Percentiles rank a stretch among this genome's conserved stretches.
Evolutionary conservation across 2,113 vertebrate genomes (phyloP).

Genomic region (Todiramphus chloris): DNA sequence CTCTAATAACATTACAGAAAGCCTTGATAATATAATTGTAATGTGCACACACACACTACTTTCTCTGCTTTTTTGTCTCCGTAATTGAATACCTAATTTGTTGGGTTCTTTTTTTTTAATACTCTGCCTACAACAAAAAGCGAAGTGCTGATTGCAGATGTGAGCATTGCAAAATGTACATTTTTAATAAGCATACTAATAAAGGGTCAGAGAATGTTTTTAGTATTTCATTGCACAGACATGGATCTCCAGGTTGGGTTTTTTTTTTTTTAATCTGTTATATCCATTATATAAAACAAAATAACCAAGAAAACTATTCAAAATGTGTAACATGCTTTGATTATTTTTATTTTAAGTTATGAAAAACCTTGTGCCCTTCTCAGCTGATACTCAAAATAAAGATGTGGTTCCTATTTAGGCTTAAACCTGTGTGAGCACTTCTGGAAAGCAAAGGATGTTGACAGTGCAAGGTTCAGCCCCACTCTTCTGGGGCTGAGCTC

Average conservation of each 20-base stretch:
- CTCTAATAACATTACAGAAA: constrained; percentile 66
- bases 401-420: background rate
- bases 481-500: background rate
- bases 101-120: background rate
- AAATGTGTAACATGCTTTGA: background rate
- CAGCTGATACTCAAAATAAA: background rate
- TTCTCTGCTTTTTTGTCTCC: constrained; percentile 21
- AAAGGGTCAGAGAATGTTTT: background rate
- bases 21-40: constrained; percentile 60
- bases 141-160: background rate
- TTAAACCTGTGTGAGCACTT: background rate
- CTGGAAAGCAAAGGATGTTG: background rate
- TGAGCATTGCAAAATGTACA: background rate
- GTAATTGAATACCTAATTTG: background rate
- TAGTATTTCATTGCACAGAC: background rate
- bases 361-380: background rate
- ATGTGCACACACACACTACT: background rate
- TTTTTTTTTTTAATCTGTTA: background rate
- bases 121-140: background rate
- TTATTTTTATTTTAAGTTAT: background rate
- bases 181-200: background rate
- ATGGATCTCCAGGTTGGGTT: background rate
- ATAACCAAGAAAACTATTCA: background rate
- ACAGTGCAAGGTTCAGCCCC: background rate
- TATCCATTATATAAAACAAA: background rate